Conservation (phyloP, 1,140 invertebrate genomes). For the Polypedilum pembai region DNA sequence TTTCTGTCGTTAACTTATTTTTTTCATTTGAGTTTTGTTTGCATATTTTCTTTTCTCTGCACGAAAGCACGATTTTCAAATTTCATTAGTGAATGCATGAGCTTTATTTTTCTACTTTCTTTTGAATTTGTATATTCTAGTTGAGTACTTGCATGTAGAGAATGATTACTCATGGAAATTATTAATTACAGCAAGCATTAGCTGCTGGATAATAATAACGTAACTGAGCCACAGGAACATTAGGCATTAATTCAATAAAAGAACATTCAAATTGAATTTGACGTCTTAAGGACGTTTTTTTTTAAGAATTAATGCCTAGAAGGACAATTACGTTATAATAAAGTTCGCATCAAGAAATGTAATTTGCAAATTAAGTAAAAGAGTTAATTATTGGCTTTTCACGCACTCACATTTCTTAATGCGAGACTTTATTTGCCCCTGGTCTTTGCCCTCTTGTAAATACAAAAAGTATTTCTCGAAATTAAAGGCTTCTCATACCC, state of each 20-base stretch:
- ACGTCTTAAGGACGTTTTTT: not conserved
- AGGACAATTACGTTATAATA: constrained; percentile 1
- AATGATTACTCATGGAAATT: too few species aligned
- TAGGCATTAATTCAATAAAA: not conserved
- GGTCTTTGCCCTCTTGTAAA: constrained; percentile 24
- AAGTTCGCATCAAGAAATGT: constrained; percentile 12
- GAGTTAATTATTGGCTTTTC: not conserved
- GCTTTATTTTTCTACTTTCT: not conserved
- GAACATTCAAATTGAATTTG: not conserved
- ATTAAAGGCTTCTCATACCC: constrained; percentile 20
- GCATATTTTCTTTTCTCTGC: too few species aligned
- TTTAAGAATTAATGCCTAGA: not conserved
- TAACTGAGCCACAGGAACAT: not conserved
- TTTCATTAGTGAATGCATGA: not conserved
- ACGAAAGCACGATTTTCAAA: not conserved
- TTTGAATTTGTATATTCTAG: not conserved
- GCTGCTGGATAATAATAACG: not conserved
- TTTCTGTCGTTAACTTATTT: too few species aligned
- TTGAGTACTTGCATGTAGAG: too few species aligned
- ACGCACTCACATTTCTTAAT: not conserved
- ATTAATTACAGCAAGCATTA: too few species aligned
- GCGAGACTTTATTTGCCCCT: constrained; percentile 1
- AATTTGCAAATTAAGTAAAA: not conserved
- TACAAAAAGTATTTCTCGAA: constrained; percentile 27
- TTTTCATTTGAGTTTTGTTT: too few species aligned